These are phyloP conservation scores for Melinaea menophilus DNA, from an alignment of 2,888 invertebrate genomes.

Conservation along the genomic window DNA sequence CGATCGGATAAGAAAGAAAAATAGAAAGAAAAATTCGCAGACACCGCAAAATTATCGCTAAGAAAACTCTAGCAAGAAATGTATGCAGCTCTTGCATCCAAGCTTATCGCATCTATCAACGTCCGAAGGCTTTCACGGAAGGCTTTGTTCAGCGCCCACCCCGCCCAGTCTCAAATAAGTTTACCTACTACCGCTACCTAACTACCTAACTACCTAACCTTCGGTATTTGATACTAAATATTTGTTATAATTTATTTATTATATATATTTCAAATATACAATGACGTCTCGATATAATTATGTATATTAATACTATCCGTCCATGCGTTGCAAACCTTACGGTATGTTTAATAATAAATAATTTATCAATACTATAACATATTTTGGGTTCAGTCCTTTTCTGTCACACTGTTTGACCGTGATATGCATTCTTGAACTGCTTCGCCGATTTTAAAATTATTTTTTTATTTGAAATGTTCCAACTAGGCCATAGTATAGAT, in stretches of 20 bases:
- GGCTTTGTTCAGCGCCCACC: constrained; percentile 67
- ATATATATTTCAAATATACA: too few relatives aligned
- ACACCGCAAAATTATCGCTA: constrained; percentile 46
- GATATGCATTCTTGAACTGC: too few relatives aligned
- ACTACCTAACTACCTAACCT: constrained; percentile 57
- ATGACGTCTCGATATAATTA: too few relatives aligned
- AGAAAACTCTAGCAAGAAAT: constrained; percentile 69
- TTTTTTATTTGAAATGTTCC: too few relatives aligned
- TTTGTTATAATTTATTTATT: constrained; percentile 16
- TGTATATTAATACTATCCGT: too few relatives aligned
- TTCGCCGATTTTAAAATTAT: too few relatives aligned
- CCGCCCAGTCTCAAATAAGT: constrained; percentile 64
- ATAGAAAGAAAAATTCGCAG: constrained; percentile 31
- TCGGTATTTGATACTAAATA: constrained; percentile 34
- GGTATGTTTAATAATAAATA: too few relatives aligned
- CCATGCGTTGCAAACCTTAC: too few relatives aligned
- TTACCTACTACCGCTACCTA: constrained; percentile 62
- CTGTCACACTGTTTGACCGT: too few relatives aligned
- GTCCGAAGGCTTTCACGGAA: constrained; percentile 73
- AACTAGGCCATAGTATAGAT: too few relatives aligned
- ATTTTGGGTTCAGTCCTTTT: too few relatives aligned
- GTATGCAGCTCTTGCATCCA: constrained; percentile 76
- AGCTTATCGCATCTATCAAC: constrained; percentile 76
- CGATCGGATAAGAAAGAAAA: constrained; percentile 19
- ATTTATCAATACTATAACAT: too few relatives aligned